A percentile compares a stretch with the other conserved stretches of the same genome.
phyloP scores from a whole-genome alignment of 2,888 invertebrate genomes.

The Ornithoptera alexandrae region DNA sequence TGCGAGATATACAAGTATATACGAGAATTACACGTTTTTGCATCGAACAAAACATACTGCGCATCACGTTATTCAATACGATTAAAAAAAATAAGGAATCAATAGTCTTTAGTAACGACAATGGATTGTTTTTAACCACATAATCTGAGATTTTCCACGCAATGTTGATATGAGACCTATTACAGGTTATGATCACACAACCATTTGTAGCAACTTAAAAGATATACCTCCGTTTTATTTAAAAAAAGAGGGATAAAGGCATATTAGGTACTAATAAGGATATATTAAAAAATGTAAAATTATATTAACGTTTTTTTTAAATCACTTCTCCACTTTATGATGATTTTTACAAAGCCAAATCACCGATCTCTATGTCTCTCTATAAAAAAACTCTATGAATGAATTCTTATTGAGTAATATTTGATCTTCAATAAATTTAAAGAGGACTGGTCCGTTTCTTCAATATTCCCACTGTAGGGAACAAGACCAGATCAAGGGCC shows the following conservation, averaged over 20 bases:
- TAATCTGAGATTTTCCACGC: constrained; percentile 2
- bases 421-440: no score
- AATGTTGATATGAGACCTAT: constrained; percentile 20
- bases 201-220: background rate
- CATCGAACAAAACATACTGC: constrained; percentile 13
- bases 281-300: no score
- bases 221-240: background rate
- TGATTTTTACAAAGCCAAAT: no score
- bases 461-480: no score
- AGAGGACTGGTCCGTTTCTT: no score
- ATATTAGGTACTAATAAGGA: no score
- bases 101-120: constrained; percentile 9
- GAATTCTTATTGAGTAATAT: no score
- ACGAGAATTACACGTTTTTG: background rate
- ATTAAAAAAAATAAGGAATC: constrained; percentile 8
- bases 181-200: constrained; percentile 10
- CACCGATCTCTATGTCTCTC: no score
- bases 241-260: background rate
- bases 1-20: background rate
- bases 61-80: constrained; percentile 15
- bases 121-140: constrained; percentile 15
- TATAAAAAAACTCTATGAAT: no score
- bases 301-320: no score
- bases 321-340: no score
- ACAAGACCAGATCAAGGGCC: no score